A percentile compares a stretch with the other conserved stretches of the same genome.
Evolutionary conservation across 2,113 vertebrate species (phyloP).

Genomic region (Mesembrinibis cayennensis): DNA sequence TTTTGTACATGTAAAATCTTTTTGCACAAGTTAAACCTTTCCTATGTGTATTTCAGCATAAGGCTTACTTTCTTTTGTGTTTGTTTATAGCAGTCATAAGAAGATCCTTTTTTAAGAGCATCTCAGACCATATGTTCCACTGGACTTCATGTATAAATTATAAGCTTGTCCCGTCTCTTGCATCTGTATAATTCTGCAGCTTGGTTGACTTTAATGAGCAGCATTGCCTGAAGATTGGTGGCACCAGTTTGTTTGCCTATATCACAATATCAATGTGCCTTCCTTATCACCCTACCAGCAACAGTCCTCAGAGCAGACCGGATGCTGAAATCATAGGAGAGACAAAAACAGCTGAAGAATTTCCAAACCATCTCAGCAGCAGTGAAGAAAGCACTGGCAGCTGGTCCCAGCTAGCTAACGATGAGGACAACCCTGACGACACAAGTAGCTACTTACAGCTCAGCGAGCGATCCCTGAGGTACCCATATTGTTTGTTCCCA

Average conservation of each 20-base stretch:
- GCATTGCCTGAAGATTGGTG: neutral
- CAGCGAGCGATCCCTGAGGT: slow-evolving; percentile 89
- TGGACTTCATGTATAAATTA: neutral
- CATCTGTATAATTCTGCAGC: neutral
- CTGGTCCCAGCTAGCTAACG: slow-evolving; percentile 92
- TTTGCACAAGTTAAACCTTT: neutral
- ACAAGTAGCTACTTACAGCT: slow-evolving; percentile 95
- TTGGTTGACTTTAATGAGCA: neutral
- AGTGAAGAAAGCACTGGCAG: slow-evolving; percentile 94
- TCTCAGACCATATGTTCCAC: neutral
- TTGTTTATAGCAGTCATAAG: neutral
- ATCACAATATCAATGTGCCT: neutral
- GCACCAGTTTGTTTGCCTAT: neutral
- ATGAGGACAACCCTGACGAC: slow-evolving; percentile 92
- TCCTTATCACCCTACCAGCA: slow-evolving; percentile 27
- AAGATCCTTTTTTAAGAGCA: neutral
- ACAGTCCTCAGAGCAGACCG: neutral
- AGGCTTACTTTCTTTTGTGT: neutral
- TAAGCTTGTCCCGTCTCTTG: neutral
- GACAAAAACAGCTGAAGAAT: slow-evolving; percentile 75
- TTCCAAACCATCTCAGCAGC: slow-evolving; percentile 84
- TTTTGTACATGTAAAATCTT: neutral
- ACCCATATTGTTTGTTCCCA: neutral
- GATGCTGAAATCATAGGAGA: slow-evolving; percentile 65
- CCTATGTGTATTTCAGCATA: neutral